Conservation (phyloP, 2,797 vertebrate genomes). For the Glyptemys insculpta region DNA sequence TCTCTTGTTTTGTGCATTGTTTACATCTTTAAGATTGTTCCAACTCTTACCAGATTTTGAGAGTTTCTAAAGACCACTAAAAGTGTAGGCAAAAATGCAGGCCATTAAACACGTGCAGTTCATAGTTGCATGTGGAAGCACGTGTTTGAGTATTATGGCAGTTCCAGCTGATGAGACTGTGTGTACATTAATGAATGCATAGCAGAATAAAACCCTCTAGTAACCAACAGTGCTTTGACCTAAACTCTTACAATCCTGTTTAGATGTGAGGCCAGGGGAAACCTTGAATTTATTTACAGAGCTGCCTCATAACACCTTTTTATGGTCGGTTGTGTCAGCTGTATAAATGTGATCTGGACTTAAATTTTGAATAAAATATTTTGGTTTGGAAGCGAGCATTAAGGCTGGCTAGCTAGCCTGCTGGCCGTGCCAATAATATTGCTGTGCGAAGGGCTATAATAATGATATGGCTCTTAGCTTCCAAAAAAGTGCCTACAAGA, state of each 20-base stretch:
- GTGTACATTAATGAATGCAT: not conserved
- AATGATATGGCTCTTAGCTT: conserved; percentile 58
- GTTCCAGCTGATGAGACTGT: not conserved
- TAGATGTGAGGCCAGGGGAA: conserved; percentile 16
- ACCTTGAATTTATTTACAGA: conserved; percentile 4
- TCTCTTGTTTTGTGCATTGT: too few species aligned
- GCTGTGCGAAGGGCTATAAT: conserved; percentile 54
- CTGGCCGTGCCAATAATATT: conserved; percentile 48
- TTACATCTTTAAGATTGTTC: too few species aligned
- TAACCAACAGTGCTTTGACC: not conserved
- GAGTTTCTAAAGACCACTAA: not conserved
- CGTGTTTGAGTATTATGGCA: not conserved
- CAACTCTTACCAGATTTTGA: too few species aligned
- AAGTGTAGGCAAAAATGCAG: not conserved
- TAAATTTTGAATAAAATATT: conserved; percentile 41
- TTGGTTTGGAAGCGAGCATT: conserved; percentile 57
- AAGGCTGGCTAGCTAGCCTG: conserved; percentile 47
- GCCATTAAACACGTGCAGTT: not conserved
- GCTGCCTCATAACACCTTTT: conserved; percentile 33
- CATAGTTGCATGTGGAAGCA: not conserved
- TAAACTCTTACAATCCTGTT: not conserved
- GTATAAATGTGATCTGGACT: conserved; percentile 61
- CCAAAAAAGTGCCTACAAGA: conserved; percentile 18
- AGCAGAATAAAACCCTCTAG: not conserved
- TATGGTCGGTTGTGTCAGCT: conserved; percentile 51